Evolutionary conservation across 2,113 vertebrate genomes (phyloP).

Genomic region (Lota lota): DNA sequence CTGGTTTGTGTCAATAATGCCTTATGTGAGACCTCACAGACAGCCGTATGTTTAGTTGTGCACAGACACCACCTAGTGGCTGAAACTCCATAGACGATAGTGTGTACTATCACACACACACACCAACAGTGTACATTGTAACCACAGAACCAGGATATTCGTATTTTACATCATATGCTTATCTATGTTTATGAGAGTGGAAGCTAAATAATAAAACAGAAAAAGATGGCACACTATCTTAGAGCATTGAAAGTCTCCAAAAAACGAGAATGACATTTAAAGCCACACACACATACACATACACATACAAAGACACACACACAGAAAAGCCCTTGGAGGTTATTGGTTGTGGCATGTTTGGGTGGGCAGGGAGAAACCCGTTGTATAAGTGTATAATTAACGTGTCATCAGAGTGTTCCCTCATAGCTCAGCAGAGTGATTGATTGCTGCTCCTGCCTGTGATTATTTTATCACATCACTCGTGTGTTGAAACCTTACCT

Average conservation of each 20-base stretch:
- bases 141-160: constrained; percentile 22
- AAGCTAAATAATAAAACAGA: background rate
- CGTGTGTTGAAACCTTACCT: constrained; percentile 54
- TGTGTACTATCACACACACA: constrained; percentile 6
- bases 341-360: constrained; percentile 66
- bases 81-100: background rate
- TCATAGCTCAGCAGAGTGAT: constrained; percentile 57
- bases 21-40: constrained; percentile 32
- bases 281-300: constrained; percentile 3
- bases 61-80: constrained; percentile 67
- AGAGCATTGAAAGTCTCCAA: background rate
- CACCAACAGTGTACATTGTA: constrained; percentile 10
- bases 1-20: constrained; percentile 31
- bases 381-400: constrained; percentile 65
- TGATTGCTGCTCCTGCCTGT: constrained; percentile 63
- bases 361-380: constrained; percentile 66
- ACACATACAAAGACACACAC: constrained; percentile 1
- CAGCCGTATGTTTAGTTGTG: constrained; percentile 32
- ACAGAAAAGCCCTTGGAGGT: constrained; percentile 47
- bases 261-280: constrained; percentile 4
- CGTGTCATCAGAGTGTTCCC: constrained; percentile 59
- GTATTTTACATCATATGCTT: background rate
- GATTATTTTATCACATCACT: constrained; percentile 72
- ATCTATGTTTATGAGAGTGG: background rate
- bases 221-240: constrained; percentile 5